These are phyloP conservation scores for Mionectes olivaceus DNA, from an alignment of 2,797 vertebrate genomes.

Conservation along the genomic window DNA sequence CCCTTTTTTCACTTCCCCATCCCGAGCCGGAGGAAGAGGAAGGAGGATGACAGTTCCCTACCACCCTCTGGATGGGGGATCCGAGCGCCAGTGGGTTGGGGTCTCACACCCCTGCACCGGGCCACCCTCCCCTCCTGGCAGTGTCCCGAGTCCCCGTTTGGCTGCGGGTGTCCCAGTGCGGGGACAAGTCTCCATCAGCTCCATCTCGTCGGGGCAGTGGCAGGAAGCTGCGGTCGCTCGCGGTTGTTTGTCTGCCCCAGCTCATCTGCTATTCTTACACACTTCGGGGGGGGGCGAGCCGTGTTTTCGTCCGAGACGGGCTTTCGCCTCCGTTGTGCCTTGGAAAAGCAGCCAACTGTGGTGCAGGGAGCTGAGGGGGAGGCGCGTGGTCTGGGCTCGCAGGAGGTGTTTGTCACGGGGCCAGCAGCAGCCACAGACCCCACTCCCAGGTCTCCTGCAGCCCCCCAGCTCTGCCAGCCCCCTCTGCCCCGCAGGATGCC, in stretches of 20 bases:
- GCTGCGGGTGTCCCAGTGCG: neutral
- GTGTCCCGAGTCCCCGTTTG: fast-evolving
- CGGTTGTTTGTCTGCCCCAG: neutral
- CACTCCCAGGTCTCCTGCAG: fast-evolving
- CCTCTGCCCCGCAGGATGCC: neutral
- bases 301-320: neutral
- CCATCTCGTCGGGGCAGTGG: neutral
- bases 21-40: neutral
- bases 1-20: neutral
- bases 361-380: neutral
- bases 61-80: fast-evolving
- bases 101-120: fast-evolving
- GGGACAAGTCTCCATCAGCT: neutral
- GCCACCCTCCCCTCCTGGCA: fast-evolving
- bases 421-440: neutral
- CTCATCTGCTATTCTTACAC: conserved; percentile 30
- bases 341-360: neutral
- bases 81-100: neutral
- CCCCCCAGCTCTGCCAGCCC: neutral
- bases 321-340: neutral
- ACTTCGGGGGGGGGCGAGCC: neutral
- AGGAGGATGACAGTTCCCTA: neutral
- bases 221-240: conserved; percentile 7
- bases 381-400: fast-evolving
- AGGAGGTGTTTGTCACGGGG: neutral